These are phyloP conservation scores for Pocillopora verrucosa DNA, from an alignment of 64 coral and sea anemone species.

Conservation along the genomic window DNA sequence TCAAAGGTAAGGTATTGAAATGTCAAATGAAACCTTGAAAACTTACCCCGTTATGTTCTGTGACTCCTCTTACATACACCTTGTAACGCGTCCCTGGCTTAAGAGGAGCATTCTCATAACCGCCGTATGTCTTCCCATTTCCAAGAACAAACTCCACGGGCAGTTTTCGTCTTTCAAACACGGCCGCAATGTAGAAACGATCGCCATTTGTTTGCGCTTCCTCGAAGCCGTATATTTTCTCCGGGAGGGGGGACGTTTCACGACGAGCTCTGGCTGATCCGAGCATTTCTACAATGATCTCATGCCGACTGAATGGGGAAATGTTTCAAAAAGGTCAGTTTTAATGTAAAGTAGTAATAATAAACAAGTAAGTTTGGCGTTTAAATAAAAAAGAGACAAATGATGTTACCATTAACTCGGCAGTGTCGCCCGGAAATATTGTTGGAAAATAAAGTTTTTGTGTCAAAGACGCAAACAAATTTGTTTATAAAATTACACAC, in stretches of 20 bases:
- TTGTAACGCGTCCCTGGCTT: constrained; percentile 44
- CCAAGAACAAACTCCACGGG: constrained; percentile 42
- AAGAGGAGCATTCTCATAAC: constrained; percentile 44
- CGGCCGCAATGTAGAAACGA: constrained; percentile 48
- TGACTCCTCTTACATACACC: constrained; percentile 51
- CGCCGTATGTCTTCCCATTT: constrained; percentile 37
- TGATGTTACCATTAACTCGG: too few relatives aligned
- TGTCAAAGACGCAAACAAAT: too few relatives aligned
- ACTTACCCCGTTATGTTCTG: constrained; percentile 53
- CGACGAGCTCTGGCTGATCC: not conserved
- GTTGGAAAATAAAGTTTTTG: too few relatives aligned
- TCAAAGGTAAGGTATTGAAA: not conserved
- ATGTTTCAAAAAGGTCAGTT: not conserved
- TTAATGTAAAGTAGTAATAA: not conserved
- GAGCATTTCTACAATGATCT: constrained; percentile 49
- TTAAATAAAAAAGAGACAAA: too few relatives aligned
- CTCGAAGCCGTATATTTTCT: constrained; percentile 22
- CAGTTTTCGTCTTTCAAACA: constrained; percentile 13
- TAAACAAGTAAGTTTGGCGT: too few relatives aligned
- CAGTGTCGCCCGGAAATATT: too few relatives aligned
- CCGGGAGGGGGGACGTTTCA: not conserved
- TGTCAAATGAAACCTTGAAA: not conserved
- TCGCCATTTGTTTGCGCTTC: constrained; percentile 1
- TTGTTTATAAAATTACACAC: too few relatives aligned
- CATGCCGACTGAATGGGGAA: constrained; percentile 10